Percentiles rank a stretch among this genome's conserved stretches.
phyloP scores from a whole-genome alignment of 2,888 invertebrate genomes.

The Drosophila melanosoma region DNA sequence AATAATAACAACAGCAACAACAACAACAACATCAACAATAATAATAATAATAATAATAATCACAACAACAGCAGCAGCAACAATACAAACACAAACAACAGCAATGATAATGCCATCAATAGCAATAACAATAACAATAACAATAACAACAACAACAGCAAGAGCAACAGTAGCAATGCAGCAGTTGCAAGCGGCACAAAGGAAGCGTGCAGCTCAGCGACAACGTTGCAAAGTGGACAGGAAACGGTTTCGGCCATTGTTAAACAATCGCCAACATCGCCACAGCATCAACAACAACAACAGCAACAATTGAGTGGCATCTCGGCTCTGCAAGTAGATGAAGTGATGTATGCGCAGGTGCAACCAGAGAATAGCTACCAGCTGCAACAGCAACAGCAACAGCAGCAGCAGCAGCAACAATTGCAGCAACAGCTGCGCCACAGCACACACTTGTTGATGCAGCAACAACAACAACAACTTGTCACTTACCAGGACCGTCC shows the following conservation, averaged over 20 bases:
- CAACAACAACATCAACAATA: conserved; percentile 26
- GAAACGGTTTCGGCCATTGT: conserved; percentile 40
- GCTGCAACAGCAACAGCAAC: conserved; percentile 41
- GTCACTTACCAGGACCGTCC: conserved; percentile 59
- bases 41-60: conserved; percentile 8
- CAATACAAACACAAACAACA: conserved; percentile 22
- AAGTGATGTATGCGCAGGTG: conserved; percentile 58
- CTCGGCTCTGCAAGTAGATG: conserved; percentile 55
- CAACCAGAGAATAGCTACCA: conserved; percentile 48
- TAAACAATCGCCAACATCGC: conserved; percentile 49
- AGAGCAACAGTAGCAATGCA: conserved; percentile 22
- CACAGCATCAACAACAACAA: conserved; percentile 38
- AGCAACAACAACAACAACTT: conserved; percentile 39
- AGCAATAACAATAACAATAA: conserved; percentile 11
- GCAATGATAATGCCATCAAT: conserved; percentile 19
- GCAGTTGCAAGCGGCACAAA: conserved; percentile 25
- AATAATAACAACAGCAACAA: conserved; percentile 17
- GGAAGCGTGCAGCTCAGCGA: conserved; percentile 17
- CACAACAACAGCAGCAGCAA: conserved; percentile 18
- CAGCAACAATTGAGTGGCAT: conserved; percentile 44
- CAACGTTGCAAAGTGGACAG: conserved; percentile 29
- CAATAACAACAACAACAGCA: conserved; percentile 16
- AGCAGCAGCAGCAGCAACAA: conserved; percentile 42
- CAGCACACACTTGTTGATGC: conserved; percentile 34
- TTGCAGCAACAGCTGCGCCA: conserved; percentile 34